Base-by-base conservation (phyloP, 2,797 vertebrate genomes). In the Spinibarbus caldwelli region DNA sequence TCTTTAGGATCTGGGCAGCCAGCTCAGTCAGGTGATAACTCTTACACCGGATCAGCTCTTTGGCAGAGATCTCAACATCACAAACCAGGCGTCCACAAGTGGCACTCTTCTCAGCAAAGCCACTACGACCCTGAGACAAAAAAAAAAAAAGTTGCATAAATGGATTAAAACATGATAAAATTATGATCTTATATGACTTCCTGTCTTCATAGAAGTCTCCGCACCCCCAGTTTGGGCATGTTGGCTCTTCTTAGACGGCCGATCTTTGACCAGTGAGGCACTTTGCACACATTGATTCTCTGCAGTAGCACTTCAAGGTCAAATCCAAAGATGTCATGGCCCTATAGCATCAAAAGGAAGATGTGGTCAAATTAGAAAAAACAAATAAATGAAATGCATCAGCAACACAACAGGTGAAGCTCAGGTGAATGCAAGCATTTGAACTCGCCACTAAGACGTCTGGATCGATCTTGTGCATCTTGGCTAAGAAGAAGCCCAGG, bases 151-250 rank as follows among this genome's bases (percentile, higher is more conserved):
- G 0, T 17, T 11, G 38, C n/a, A 47, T 11, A n/a, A 17, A 26
- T 34, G 1, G 49, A 68, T 70, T 54, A 66, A 80, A 49, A 38
- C n/a, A 41, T 57, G 5, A 66, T 6, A 59, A 19, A 64, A 64
- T 4, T 6, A 26, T 1, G 7, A 41, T 31, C 21, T 41, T n/a
- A n/a, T 2, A 21, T n/a, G 29, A 36, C 41, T 38, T 47, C n/a
- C 80, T 23, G 23, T n/a, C 21, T 31, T 68, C 2, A 6, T 10
- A 36, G 14, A 19, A 11, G n/a, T 31, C 7, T 26, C 70, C 90
- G 94, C 94, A 99, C 98, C 96, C 98, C 98, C 90, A 99, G 95
- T 93, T 97, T 99, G 90, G 98, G 98, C 98, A 99, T 99, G 84
- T 92, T 96, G 81, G 93, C 95, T 90, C 98, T 96, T 89, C 96